Evolutionary conservation across 2,113 vertebrate species (phyloP).

Genomic region (Phalacrocorax pelagicus): DNA sequence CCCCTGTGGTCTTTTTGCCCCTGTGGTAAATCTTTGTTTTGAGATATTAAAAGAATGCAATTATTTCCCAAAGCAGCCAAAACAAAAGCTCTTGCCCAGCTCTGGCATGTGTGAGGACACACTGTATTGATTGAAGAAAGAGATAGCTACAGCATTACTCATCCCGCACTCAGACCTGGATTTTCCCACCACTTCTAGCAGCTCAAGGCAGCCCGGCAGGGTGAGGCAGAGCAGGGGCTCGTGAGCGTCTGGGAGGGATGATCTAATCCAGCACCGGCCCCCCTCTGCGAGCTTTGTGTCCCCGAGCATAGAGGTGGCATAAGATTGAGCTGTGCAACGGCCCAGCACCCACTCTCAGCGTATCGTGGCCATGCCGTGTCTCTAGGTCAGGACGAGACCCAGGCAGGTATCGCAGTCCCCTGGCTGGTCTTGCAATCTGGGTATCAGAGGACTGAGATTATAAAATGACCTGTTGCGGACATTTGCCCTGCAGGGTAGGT

Average conservation of each 20-base stretch:
- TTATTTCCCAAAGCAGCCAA: slow-evolving; percentile 34
- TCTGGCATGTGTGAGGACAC: slow-evolving; percentile 27
- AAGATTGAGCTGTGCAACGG: not conserved
- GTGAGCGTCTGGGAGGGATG: rapidly evolving
- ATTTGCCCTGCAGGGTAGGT: not conserved
- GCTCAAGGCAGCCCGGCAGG: not conserved
- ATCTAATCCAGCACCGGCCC: not conserved
- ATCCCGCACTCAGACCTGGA: not conserved
- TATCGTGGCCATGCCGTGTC: rapidly evolving
- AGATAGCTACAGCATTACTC: slow-evolving; percentile 52
- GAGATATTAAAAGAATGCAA: slow-evolving; percentile 56
- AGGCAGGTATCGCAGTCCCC: not conserved
- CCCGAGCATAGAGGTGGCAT: not conserved
- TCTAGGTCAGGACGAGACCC: not conserved
- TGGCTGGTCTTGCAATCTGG: not conserved
- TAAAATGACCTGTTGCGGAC: rapidly evolving
- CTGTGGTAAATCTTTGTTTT: not conserved
- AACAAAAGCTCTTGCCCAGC: slow-evolving; percentile 40
- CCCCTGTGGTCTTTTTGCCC: slow-evolving; percentile 28
- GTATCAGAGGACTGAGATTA: not conserved
- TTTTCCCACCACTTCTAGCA: slow-evolving; percentile 49
- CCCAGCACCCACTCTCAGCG: rapidly evolving
- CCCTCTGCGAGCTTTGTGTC: not conserved
- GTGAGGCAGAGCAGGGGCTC: not conserved
- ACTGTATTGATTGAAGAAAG: not conserved